A percentile compares a stretch with the other conserved stretches of the same genome.
Evolutionary conservation across 2,113 vertebrate genomes (phyloP).

Genomic region (Cichladusa arquata): DNA sequence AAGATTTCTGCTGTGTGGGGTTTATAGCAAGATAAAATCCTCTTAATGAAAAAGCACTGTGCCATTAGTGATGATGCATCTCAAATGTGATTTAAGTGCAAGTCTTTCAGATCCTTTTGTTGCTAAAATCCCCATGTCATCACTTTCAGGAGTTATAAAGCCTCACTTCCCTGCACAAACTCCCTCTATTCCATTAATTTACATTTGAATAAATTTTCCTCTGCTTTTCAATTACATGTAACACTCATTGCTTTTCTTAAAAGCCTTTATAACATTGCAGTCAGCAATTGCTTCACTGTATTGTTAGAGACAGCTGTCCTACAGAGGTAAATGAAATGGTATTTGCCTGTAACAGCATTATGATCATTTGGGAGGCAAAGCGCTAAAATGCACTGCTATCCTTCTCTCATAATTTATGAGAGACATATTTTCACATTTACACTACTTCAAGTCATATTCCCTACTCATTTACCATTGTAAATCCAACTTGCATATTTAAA

Average conservation of each 20-base stretch:
- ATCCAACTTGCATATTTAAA: background rate
- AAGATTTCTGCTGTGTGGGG: background rate
- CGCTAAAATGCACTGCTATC: background rate
- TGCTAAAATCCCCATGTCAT: background rate
- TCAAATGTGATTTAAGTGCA: background rate
- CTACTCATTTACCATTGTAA: background rate
- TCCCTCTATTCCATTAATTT: constrained; percentile 2
- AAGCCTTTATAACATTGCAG: background rate
- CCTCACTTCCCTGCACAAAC: background rate
- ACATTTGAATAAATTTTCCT: background rate
- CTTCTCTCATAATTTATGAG: background rate
- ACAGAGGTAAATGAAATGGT: background rate
- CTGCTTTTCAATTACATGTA: background rate
- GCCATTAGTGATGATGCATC: background rate
- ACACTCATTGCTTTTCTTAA: background rate
- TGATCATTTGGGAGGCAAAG: background rate
- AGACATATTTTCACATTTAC: background rate
- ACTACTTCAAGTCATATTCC: background rate
- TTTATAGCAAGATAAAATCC: background rate
- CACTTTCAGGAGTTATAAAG: background rate
- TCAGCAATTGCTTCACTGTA: background rate
- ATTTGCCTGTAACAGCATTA: background rate
- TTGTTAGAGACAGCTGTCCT: background rate
- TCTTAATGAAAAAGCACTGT: background rate
- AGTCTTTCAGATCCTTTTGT: background rate